Conservation (phyloP, 1,140 invertebrate genomes). For the Caenorhabditis remanei region DNA sequence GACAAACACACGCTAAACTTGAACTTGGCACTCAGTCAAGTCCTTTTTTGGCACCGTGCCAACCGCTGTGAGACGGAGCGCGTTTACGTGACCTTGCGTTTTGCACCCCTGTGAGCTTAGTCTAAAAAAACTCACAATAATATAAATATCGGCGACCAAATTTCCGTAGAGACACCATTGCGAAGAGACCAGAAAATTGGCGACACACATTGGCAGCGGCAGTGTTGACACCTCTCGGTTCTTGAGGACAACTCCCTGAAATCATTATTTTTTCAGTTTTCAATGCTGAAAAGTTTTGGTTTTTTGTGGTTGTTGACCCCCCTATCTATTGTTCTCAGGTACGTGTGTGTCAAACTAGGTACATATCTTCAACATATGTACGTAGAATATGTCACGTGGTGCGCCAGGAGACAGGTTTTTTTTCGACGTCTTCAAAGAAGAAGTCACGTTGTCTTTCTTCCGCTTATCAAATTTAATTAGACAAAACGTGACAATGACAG, state of each 20-base stretch:
- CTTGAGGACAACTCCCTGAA: constrained; percentile 68
- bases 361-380: neutral
- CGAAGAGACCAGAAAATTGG: constrained; percentile 75
- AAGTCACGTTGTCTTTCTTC: constrained; percentile 11
- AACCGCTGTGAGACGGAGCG: too few relatives aligned
- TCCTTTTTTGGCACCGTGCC: too few relatives aligned
- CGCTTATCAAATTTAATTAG: neutral
- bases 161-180: constrained; percentile 77
- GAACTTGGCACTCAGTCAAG: too few relatives aligned
- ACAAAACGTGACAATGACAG: constrained; percentile 6
- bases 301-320: too few relatives aligned
- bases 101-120: too few relatives aligned
- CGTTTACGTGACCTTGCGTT: too few relatives aligned
- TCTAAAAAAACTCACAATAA: constrained; percentile 69
- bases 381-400: neutral
- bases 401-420: neutral
- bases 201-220: constrained; percentile 75
- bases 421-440: constrained; percentile 48
- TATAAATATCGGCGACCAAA: constrained; percentile 73
- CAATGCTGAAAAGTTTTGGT: too few relatives aligned
- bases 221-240: constrained; percentile 71
- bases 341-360: neutral
- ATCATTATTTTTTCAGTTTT: neutral
- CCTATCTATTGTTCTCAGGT: too few relatives aligned
- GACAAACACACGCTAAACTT: too few relatives aligned